These are phyloP conservation scores for Sebastes schlegelii DNA, from an alignment of 2,113 vertebrate genomes.

Conservation along the genomic window DNA sequence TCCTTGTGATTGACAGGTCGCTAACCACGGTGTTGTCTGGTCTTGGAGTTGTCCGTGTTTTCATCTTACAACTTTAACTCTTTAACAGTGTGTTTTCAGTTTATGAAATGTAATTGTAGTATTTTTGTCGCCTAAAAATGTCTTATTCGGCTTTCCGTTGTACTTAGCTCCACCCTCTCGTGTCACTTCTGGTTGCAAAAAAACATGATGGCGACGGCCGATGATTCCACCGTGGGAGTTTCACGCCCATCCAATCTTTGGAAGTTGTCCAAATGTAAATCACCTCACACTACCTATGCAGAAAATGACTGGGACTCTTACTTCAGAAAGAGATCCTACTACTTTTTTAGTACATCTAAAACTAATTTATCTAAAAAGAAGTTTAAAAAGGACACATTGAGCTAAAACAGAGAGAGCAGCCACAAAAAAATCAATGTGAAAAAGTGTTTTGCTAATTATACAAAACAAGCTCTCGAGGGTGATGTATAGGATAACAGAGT, in stretches of 20 bases:
- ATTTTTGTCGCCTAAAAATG: no score
- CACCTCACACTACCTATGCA: neutral
- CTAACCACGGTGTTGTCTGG: no score
- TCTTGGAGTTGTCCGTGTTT: no score
- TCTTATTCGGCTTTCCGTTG: no score
- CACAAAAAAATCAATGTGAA: constrained; percentile 39
- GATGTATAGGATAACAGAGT: constrained; percentile 42
- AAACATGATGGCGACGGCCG: no score
- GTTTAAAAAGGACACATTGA: neutral
- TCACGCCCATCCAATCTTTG: neutral
- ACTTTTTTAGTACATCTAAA: neutral
- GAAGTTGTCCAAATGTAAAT: neutral
- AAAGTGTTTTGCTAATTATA: constrained; percentile 56
- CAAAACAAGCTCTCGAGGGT: constrained; percentile 64
- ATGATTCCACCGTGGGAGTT: neutral
- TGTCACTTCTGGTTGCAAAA: no score
- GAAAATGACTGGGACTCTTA: neutral
- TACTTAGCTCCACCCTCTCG: no score
- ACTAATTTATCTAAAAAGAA: neutral
- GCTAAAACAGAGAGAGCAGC: constrained; percentile 18
- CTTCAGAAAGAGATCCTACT: neutral
- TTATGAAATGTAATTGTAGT: no score
- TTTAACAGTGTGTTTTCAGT: no score
- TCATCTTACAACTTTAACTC: no score
- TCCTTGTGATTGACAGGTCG: no score